These are phyloP conservation scores for Cyaniris semiargus DNA, from an alignment of 2,888 invertebrate genomes.

Conservation along the genomic window DNA sequence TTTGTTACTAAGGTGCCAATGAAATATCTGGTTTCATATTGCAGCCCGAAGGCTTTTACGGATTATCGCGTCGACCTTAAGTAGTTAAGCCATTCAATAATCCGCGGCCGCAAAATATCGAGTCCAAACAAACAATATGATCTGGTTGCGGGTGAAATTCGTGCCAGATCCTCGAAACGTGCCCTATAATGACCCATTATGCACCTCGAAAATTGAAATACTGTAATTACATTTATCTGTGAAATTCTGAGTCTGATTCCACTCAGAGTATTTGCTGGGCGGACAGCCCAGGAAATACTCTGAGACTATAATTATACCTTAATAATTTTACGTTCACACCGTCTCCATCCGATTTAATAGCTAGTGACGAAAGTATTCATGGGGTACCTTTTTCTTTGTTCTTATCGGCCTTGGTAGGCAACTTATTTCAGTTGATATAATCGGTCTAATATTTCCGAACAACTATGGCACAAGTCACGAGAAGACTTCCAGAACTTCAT, in stretches of 20 bases:
- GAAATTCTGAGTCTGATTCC: neutral
- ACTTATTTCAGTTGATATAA: no score
- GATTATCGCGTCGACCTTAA: slow-evolving; percentile 3
- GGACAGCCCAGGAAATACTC: no score
- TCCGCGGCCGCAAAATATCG: neutral
- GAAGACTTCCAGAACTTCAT: no score
- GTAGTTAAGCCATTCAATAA: slow-evolving; percentile 3
- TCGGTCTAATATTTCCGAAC: no score
- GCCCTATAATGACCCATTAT: slow-evolving; percentile 6
- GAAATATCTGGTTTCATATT: slow-evolving; percentile 6
- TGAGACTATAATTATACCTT: no score
- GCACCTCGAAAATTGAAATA: neutral
- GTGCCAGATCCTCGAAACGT: slow-evolving; percentile 14
- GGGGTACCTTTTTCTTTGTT: no score
- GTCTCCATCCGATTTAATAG: no score
- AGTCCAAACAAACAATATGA: slow-evolving; percentile 5
- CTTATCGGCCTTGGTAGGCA: no score
- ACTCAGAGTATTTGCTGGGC: no score
- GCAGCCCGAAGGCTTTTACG: neutral
- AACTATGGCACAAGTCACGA: no score
- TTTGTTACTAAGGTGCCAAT: neutral
- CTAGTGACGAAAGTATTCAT: no score
- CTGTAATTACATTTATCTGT: neutral
- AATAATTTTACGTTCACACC: no score
- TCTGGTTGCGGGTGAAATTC: neutral